Conservation (phyloP, 1,140 invertebrate species). For the Drosophila truncata region DNA sequence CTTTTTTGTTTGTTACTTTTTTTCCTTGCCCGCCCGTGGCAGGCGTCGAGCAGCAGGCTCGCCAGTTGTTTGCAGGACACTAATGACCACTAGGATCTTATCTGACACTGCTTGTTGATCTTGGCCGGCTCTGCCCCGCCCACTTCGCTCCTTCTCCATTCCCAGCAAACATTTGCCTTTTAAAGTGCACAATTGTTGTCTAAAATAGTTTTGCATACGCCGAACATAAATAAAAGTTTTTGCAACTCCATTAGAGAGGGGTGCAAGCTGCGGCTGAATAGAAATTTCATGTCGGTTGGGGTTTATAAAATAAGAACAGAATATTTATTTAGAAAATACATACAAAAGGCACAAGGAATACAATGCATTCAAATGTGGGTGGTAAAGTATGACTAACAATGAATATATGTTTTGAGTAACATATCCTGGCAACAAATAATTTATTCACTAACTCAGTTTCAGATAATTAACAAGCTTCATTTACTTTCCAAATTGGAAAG, state of each 20-base stretch:
- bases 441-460: not conserved
- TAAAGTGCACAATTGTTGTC: conserved; percentile 47
- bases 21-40: conserved; percentile 22
- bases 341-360: not conserved
- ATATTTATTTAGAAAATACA: not conserved
- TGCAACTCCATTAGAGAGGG: not conserved
- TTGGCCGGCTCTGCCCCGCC: conserved; percentile 13
- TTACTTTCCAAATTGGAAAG: not conserved
- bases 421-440: not conserved
- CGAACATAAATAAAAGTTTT: conserved; percentile 42
- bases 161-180: conserved; percentile 34
- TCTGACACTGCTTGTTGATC: conserved; percentile 54
- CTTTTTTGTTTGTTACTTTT: conserved; percentile 41
- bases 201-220: conserved; percentile 56
- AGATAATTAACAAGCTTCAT: not conserved
- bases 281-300: conserved; percentile 5
- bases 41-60: conserved; percentile 34
- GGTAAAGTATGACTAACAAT: not conserved
- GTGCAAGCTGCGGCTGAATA: not conserved
- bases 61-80: conserved; percentile 72
- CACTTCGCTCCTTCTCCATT: not conserved
- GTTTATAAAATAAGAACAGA: not conserved
- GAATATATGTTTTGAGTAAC: not conserved
- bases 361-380: not conserved
- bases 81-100: conserved; percentile 80